Evolutionary conservation across 2,113 vertebrate species (phyloP).

Genomic region (Phaethon lepturus): DNA sequence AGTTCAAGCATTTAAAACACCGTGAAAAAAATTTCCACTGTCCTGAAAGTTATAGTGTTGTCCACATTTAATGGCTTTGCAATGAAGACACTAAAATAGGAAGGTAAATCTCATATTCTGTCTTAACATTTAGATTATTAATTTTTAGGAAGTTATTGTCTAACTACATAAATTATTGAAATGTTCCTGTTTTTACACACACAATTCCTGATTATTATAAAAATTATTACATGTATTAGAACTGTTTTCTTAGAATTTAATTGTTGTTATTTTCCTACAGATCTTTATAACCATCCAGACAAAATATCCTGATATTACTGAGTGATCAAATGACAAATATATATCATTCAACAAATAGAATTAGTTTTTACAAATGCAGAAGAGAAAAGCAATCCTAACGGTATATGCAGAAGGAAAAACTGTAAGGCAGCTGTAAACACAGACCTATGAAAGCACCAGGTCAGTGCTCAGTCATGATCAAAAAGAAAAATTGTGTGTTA

Average conservation of each 20-base stretch:
- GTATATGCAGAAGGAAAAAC: neutral
- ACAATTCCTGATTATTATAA: neutral
- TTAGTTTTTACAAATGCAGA: neutral
- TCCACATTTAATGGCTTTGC: neutral
- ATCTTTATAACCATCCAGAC: neutral
- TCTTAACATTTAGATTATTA: neutral
- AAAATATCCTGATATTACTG: neutral
- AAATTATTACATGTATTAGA: neutral
- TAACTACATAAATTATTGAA: neutral
- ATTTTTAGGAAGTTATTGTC: neutral
- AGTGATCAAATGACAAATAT: neutral
- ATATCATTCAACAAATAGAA: neutral
- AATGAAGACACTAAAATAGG: neutral
- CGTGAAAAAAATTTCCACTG: neutral
- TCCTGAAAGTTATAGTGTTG: neutral
- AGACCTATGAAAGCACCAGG: neutral
- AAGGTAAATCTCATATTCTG: neutral
- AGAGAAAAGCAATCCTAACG: neutral
- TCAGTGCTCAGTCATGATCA: neutral
- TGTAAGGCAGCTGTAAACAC: neutral
- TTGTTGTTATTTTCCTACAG: neutral
- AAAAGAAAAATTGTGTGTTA: neutral
- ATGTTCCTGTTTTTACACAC: neutral
- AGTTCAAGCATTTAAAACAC: neutral
- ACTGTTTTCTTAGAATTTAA: neutral